These are phyloP conservation scores for Creontiades dilutus DNA, from an alignment of 2,888 invertebrate species.

Conservation along the genomic window DNA sequence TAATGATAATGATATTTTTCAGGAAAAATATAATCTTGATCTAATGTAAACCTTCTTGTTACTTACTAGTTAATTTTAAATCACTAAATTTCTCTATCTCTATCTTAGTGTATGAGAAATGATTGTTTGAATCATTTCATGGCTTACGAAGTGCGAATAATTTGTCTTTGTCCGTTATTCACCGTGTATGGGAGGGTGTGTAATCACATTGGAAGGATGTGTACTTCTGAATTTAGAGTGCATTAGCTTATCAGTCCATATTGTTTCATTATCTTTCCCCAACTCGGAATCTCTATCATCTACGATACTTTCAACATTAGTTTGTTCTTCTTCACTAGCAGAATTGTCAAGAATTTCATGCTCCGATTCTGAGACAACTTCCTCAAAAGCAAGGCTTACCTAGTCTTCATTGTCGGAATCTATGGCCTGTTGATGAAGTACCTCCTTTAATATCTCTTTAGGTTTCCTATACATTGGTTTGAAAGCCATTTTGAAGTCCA, in stretches of 20 bases:
- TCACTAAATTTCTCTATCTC: no score
- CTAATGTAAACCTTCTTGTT: no score
- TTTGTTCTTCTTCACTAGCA: no score
- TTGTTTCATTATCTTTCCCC: no score
- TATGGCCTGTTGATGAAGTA: not conserved
- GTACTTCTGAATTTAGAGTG: not conserved
- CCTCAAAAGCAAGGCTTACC: not conserved
- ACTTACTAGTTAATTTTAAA: no score
- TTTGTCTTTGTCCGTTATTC: not conserved
- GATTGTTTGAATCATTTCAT: constrained; percentile 57
- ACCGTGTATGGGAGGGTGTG: not conserved
- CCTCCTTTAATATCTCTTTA: not conserved
- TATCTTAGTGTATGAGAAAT: constrained; percentile 23
- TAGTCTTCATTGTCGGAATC: not conserved
- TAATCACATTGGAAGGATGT: constrained; percentile 11
- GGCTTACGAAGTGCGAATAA: constrained; percentile 29
- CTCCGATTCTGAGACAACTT: not conserved
- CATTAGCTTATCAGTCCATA: not conserved
- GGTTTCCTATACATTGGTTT: not conserved
- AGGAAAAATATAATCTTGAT: no score
- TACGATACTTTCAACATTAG: no score
- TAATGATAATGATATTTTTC: no score
- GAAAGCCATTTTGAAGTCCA: not conserved
- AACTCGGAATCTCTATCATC: no score
- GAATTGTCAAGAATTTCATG: not conserved